Percentiles rank a stretch among this genome's conserved stretches.
These are phyloP conservation scores for Sycophaga agraensis DNA, from an alignment of 1,140 invertebrate genomes.

Conservation along the genomic window DNA sequence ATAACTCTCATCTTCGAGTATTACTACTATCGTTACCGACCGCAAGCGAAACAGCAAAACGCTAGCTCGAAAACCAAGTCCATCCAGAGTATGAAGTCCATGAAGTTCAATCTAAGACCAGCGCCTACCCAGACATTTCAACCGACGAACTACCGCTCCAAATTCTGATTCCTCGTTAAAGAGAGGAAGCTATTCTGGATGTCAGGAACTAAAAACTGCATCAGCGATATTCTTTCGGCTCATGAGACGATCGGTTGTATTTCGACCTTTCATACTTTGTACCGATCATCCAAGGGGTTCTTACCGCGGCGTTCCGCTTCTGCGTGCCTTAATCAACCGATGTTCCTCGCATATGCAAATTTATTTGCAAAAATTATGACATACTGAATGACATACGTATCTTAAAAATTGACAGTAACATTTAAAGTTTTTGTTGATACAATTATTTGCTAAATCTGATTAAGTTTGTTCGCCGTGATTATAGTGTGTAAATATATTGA, in stretches of 20 bases:
- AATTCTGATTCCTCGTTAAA: constrained; percentile 14
- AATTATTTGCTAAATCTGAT: background rate
- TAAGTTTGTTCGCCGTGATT: background rate
- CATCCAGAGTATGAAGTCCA: constrained; percentile 32
- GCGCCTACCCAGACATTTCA: constrained; percentile 34
- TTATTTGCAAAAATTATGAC: background rate
- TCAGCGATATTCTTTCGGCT: too few species aligned
- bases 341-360: background rate
- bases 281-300: too few species aligned
- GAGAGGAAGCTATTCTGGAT: too few species aligned
- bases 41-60: constrained; percentile 27
- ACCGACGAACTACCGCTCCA: background rate
- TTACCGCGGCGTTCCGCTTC: too few species aligned
- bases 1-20: constrained; percentile 92
- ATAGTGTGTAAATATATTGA: background rate
- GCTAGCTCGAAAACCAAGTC: constrained; percentile 27
- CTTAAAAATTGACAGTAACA: background rate
- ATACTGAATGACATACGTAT: background rate
- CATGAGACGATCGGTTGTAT: too few species aligned
- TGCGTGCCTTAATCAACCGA: background rate
- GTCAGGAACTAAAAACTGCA: too few species aligned
- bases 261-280: too few species aligned
- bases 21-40: constrained; percentile 84
- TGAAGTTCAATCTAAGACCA: constrained; percentile 44
- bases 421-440: background rate